Percentiles rank a stretch among this genome's conserved stretches.
Conservation (phyloP, 2,113 vertebrate genomes). For the Oceanites oceanicus region DNA sequence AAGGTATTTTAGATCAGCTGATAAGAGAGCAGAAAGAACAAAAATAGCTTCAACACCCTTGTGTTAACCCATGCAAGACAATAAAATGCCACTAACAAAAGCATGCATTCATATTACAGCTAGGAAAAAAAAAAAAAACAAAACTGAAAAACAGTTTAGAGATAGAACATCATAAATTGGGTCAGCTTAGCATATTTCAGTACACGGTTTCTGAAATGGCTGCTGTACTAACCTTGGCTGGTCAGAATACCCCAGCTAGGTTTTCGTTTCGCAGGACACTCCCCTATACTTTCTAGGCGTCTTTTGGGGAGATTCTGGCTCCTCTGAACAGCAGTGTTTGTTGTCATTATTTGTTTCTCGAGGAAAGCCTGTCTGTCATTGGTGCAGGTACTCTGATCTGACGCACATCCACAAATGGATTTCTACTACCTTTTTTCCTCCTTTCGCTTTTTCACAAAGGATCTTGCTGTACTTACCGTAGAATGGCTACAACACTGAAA, state of each 20-base stretch:
- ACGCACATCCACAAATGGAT: constrained; percentile 1
- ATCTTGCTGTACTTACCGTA: constrained; percentile 47
- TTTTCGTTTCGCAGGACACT: constrained; percentile 76
- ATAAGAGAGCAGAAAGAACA: not conserved
- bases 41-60: not conserved
- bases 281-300: constrained; percentile 62
- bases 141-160: not conserved
- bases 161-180: constrained; percentile 22
- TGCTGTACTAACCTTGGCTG: constrained; percentile 90
- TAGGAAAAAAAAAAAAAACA: not conserved
- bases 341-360: constrained; percentile 72
- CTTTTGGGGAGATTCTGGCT: constrained; percentile 73
- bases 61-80: constrained; percentile 21
- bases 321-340: constrained; percentile 61
- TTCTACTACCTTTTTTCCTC: constrained; percentile 10
- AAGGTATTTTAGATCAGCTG: constrained; percentile 32
- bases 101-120: not conserved
- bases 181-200: not conserved
- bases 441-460: constrained; percentile 28
- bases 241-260: constrained; percentile 91
- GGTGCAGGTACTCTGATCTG: constrained; percentile 21
- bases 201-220: not conserved
- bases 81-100: not conserved
- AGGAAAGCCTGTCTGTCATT: constrained; percentile 44
- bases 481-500: constrained; percentile 55